A percentile compares a stretch with the other conserved stretches of the same genome.
phyloP scores from a whole-genome alignment of 2,888 invertebrate genomes.

The Punctoribates punctum region DNA sequence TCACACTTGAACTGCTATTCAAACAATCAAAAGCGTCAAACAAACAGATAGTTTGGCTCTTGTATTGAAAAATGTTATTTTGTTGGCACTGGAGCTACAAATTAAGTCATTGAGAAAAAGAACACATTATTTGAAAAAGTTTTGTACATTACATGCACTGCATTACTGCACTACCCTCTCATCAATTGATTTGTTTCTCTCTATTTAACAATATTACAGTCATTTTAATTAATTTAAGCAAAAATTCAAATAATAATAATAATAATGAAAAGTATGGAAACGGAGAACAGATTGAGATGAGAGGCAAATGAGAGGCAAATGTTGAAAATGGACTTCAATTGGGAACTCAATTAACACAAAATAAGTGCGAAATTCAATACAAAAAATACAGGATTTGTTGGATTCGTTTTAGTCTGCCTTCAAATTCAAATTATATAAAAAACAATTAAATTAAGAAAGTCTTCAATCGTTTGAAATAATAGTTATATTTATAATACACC shows the following conservation, averaged over 20 bases:
- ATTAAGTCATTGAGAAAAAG: conserved; percentile 36
- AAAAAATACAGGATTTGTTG: neutral
- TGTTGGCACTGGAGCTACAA: conserved; percentile 37
- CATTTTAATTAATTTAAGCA: conserved; percentile 19
- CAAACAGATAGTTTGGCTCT: conserved; percentile 28
- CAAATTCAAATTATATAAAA: no score
- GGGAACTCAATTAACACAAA: neutral
- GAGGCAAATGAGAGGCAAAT: neutral
- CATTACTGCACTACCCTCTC: neutral
- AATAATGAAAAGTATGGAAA: neutral
- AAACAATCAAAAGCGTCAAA: conserved; percentile 11
- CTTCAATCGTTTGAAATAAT: conserved; percentile 12
- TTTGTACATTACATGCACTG: conserved; percentile 35
- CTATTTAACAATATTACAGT: conserved; percentile 23
- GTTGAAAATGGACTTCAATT: neutral
- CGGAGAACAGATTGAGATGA: conserved; percentile 3
- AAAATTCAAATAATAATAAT: neutral
- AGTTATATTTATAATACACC: conserved; percentile 34
- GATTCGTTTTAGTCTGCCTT: no score
- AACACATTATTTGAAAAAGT: conserved; percentile 24
- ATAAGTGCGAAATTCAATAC: neutral
- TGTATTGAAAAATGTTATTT: conserved; percentile 35
- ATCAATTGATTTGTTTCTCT: neutral
- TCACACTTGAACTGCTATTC: no score
- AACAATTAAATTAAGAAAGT: conserved; percentile 17